Evolutionary conservation across 1,140 invertebrate species (phyloP), one percentile per base, ranked within the genome.

Genomic region (Lamellibrachia luymesi): DNA sequence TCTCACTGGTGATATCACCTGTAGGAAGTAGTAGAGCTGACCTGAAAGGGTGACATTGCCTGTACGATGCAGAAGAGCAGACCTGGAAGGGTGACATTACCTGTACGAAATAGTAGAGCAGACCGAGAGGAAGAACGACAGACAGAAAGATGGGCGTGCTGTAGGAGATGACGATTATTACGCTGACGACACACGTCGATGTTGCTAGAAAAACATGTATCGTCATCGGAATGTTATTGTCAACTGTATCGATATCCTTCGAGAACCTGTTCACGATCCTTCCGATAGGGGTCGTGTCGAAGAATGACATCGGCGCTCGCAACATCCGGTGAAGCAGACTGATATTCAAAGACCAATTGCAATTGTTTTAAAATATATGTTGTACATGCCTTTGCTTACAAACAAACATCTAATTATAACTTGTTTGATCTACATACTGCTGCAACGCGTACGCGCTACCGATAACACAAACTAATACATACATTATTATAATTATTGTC

Each of bases 271-370:
- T 93, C 49, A 91, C 50, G 52, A 93, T 92, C 51, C 93, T 25
- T 27, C 93, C 98, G 93, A 97, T 96, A 50, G 98, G 98, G 95
- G 98, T 98, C 10, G 97, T 97, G 95, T 98, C 97, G 97, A 98
- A 99, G 97, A 98, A 98, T 4, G 94, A 93, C 95, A 97, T 96
- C 1, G 97, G 97, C 1, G 97, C 97, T 95, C 97, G 97, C 95
- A 99, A 96, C 95, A 99, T 97, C 38, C 94, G 94, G 93, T 95
- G 94, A 4, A 96, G 91, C 13, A 94, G 50, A 22, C 90, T 92
- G 64, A 22, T 17, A 80, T n/a, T n/a, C n/a, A 80, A 22, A 80
- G 25, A 10, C 64, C 64, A 80, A 22, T n/a, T n/a, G n/a, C 10
- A 25, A 27, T 49, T 94, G 93, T 38, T 22, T n/a, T n/a, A n/a